Evolutionary conservation across 2,888 invertebrate genomes (phyloP), one percentile per base, ranked within the genome.

Genomic region (Eustalomyia histrio): DNA sequence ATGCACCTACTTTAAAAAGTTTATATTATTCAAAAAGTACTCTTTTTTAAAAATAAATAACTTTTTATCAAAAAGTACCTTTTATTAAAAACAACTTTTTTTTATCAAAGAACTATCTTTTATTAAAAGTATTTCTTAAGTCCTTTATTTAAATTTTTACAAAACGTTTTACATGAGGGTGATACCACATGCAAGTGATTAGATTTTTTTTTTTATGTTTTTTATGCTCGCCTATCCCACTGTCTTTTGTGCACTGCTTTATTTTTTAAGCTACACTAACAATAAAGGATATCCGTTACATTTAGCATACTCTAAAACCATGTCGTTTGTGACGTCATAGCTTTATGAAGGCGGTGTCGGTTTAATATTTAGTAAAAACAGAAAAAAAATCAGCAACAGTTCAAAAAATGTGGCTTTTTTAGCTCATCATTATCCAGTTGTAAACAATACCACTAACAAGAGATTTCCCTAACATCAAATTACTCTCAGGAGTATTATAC

Each of bases 241-340:
- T 39, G 39, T 39, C 10, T 6, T 35, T 35, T 7, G 1, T 39
- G 2, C 12, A 39, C 10, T 39, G 12, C 6, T 39, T 39, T 29
- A 1, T 29, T 6, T 21, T 24, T 2, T 24, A 24, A 24, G 24
- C 5, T 35, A 35, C 43, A 43, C 16, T n/a, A 33, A 3, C 1
- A 33, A 63, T 16, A 52, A 69, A 64, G 53, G 29, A 76, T 80
- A 73, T 74, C 67, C 82, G 67, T 76, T 67, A 74, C 35, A 72
- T 50, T 68, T 61, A 33, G n/a, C 73, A 84, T 80, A 79, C 74
- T 78, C 12, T 1, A 47, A 84, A 86, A 78, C 68, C 73, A 71
- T 76, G 79, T 78, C 76, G 80, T 53, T 83, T 60, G 84, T 88
- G 88, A 88, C 88, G 88, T 87, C 88, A 87, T 86, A 76, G 82